Conservation (phyloP, 2,888 invertebrate genomes). For the Gastracanthus pulcherrimus region DNA sequence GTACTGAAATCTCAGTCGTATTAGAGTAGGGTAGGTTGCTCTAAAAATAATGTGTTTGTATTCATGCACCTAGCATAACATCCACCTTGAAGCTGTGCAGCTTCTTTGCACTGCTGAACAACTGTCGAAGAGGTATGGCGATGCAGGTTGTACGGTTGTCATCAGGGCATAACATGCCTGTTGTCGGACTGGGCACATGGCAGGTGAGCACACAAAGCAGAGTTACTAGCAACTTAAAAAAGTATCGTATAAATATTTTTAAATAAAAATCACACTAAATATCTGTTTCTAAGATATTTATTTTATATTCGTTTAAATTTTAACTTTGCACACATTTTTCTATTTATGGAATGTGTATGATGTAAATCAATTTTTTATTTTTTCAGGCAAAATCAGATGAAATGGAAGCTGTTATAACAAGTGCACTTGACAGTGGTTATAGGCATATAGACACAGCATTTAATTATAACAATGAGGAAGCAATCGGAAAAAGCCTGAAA, state of each 20-base stretch:
- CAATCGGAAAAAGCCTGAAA: constrained; percentile 84
- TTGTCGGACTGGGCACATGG: constrained; percentile 84
- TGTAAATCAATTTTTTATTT: neutral
- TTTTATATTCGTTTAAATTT: too few species aligned
- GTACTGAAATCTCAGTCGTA: constrained; percentile 8
- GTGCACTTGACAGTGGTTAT: constrained; percentile 85
- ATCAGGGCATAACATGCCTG: constrained; percentile 82
- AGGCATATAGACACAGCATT: constrained; percentile 89
- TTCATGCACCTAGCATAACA: constrained; percentile 43
- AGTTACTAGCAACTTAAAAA: neutral
- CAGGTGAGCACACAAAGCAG: constrained; percentile 40
- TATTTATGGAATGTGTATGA: neutral
- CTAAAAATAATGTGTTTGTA: constrained; percentile 58
- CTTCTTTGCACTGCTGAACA: constrained; percentile 28
- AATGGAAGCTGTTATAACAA: constrained; percentile 82
- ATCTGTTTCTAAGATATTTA: too few species aligned
- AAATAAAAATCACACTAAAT: neutral
- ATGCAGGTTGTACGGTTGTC: constrained; percentile 69
- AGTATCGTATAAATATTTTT: neutral
- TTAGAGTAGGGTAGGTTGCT: constrained; percentile 51
- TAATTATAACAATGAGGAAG: constrained; percentile 88
- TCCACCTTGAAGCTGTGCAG: constrained; percentile 48
- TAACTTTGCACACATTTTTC: too few species aligned
- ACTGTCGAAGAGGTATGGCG: constrained; percentile 44
- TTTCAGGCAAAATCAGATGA: constrained; percentile 82